phyloP scores from a whole-genome alignment of 2,888 invertebrate genomes.

The Stenotaenia linearis region DNA sequence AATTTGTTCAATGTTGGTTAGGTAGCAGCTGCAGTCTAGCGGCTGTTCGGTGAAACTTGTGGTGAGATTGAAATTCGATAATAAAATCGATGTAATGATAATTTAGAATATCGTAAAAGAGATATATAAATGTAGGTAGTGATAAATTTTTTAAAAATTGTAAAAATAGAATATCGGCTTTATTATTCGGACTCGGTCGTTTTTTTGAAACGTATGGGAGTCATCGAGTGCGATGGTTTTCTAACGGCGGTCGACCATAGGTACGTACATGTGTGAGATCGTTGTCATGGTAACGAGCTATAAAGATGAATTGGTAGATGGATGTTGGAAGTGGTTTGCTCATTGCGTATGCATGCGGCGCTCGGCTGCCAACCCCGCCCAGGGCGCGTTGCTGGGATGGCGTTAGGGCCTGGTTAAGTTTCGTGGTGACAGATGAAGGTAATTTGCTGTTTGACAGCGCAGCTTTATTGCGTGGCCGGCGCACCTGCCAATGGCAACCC shows the following conservation, averaged over 20 bases:
- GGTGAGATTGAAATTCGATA: too few species aligned
- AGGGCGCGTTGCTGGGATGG: background rate
- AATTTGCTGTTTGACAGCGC: slow-evolving; percentile 33
- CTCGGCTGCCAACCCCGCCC: background rate
- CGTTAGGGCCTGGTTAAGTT: slow-evolving; percentile 32
- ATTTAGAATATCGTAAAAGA: too few species aligned
- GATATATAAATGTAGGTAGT: too few species aligned
- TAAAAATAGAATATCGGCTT: too few species aligned
- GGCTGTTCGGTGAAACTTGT: background rate
- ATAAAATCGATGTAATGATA: too few species aligned
- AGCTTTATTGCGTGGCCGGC: slow-evolving; percentile 28
- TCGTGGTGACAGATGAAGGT: slow-evolving; percentile 33
- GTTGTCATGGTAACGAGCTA: slow-evolving; percentile 24
- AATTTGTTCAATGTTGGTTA: too few species aligned
- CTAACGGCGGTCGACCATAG: background rate
- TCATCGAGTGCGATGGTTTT: background rate
- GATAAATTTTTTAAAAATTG: too few species aligned
- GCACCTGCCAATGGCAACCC: slow-evolving; percentile 29
- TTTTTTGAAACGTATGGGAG: background rate
- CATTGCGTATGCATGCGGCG: slow-evolving; percentile 12
- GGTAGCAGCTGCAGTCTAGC: background rate
- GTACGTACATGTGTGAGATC: slow-evolving; percentile 21
- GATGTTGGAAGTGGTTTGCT: slow-evolving; percentile 26
- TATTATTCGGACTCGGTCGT: too few species aligned
- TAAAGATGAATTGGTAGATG: slow-evolving; percentile 28